Conservation (phyloP, 2,113 vertebrate genomes). For the Heterotis niloticus region DNA sequence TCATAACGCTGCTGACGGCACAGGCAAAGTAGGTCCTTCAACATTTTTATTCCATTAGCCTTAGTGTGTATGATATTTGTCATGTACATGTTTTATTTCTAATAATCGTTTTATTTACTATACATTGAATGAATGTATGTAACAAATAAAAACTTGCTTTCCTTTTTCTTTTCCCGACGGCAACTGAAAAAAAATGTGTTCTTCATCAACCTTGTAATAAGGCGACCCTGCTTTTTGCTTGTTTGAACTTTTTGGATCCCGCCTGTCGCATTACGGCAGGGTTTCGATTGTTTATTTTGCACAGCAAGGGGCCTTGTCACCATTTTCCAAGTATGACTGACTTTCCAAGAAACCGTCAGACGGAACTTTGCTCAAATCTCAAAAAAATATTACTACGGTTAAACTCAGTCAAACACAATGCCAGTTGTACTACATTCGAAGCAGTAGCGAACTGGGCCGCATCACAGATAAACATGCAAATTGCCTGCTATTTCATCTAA, state of each 20-base stretch:
- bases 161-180: background rate
- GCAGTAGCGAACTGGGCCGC: background rate
- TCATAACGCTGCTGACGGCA: background rate
- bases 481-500: conserved; percentile 12
- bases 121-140: background rate
- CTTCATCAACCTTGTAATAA: background rate
- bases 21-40: too few species aligned
- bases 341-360: background rate
- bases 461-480: background rate
- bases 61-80: background rate
- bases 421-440: too few species aligned
- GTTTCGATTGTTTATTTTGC: too few species aligned
- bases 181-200: background rate
- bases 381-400: background rate
- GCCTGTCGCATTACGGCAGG: too few species aligned
- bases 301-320: too few species aligned
- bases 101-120: too few species aligned
- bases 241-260: too few species aligned
- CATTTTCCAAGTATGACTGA: background rate
- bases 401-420: background rate
- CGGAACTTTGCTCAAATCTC: background rate
- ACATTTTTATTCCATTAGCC: too few species aligned
- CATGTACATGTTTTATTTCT: too few species aligned
- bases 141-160: too few species aligned
- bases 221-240: too few species aligned